Evolutionary conservation across 1,140 invertebrate species (phyloP).

Genomic region (Drosophila paulistorum): DNA sequence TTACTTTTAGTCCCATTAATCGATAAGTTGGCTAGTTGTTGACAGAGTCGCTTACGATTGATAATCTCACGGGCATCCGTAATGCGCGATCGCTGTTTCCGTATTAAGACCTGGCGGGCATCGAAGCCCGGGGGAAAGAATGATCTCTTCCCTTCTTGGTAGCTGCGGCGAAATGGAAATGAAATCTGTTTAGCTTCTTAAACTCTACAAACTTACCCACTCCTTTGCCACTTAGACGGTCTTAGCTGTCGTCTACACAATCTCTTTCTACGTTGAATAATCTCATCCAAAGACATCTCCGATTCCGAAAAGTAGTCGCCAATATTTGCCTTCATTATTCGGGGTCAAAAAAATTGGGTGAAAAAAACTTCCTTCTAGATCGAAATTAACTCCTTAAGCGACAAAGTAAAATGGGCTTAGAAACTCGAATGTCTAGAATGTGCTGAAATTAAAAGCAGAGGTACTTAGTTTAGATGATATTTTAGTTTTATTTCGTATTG

Average conservation of each 20-base stretch:
- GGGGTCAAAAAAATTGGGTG: neutral
- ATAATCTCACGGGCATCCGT: constrained; percentile 88
- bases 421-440: too few species aligned
- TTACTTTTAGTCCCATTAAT: too few species aligned
- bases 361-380: too few species aligned
- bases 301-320: neutral
- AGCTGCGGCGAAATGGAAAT: neutral
- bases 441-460: too few species aligned
- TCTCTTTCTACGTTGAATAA: constrained; percentile 49
- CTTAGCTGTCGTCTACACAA: neutral
- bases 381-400: too few species aligned
- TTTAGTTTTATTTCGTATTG: too few species aligned
- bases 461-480: too few species aligned
- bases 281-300: constrained; percentile 55
- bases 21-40: too few species aligned
- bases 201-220: neutral
- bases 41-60: constrained; percentile 83
- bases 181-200: neutral
- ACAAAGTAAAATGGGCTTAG: too few species aligned
- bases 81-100: constrained; percentile 87
- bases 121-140: constrained; percentile 81
- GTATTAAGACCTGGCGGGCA: constrained; percentile 88
- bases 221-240: neutral
- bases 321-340: neutral
- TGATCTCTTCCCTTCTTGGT: neutral